These are phyloP conservation scores for Chironomus striatipennis DNA, from an alignment of 1,140 invertebrate genomes.

Conservation along the genomic window DNA sequence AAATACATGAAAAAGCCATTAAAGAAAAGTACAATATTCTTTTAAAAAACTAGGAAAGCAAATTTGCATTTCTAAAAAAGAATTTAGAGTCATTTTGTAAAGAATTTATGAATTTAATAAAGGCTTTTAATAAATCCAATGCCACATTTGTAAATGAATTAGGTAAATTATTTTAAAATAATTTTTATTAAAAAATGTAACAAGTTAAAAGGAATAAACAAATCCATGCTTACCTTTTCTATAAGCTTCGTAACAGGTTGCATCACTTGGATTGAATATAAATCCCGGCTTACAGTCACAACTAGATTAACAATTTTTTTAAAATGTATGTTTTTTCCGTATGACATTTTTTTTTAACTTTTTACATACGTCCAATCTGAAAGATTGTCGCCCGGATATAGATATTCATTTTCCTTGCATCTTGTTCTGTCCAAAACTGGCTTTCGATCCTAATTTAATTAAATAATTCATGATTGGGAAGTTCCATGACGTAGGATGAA, in stretches of 20 bases:
- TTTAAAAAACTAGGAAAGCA: no score
- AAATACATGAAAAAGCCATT: no score
- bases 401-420: slow-evolving; percentile 52
- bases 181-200: no score
- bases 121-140: no score
- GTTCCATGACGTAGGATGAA: background rate
- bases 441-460: slow-evolving; percentile 40
- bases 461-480: background rate
- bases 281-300: slow-evolving; percentile 27
- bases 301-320: background rate
- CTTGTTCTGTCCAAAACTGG: slow-evolving; percentile 46
- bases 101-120: no score
- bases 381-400: slow-evolving; percentile 51
- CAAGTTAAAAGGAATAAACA: no score
- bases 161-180: no score
- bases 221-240: slow-evolving; percentile 46
- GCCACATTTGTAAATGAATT: no score
- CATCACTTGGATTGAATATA: slow-evolving; percentile 50
- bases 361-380: slow-evolving; percentile 45
- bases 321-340: background rate
- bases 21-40: no score
- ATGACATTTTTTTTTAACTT: background rate
- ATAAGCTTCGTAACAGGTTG: slow-evolving; percentile 52
- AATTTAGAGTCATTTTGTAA: no score
- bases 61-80: no score